Conservation (phyloP, 2,797 vertebrate species). For the Etheostoma nigrum region DNA sequence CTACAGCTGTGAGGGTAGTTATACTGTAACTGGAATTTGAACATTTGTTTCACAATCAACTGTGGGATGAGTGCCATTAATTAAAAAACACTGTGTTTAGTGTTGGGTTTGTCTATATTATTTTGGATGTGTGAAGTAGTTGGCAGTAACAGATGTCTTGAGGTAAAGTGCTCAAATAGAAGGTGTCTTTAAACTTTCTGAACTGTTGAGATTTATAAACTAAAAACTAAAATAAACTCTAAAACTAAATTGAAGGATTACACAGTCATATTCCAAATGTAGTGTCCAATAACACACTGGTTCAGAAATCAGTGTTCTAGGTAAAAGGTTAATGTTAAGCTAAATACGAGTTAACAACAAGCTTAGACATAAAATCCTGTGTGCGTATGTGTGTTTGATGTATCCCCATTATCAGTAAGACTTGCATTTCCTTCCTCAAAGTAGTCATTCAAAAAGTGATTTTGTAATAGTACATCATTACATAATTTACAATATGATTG, state of each 20-base stretch:
- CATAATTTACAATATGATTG: neutral
- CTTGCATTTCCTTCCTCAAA: neutral
- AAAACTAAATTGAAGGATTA: neutral
- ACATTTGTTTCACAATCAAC: neutral
- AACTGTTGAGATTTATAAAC: neutral
- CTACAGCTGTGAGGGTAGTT: neutral
- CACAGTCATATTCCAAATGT: neutral
- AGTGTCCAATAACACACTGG: neutral
- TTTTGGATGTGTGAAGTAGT: neutral
- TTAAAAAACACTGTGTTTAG: neutral
- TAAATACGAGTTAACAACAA: neutral
- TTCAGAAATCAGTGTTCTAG: neutral
- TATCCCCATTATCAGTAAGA: neutral
- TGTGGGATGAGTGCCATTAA: neutral
- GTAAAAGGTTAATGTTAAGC: neutral
- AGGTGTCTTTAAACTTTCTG: neutral
- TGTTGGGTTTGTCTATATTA: neutral
- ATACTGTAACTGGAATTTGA: neutral
- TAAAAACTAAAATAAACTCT: neutral
- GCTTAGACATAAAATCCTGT: neutral
- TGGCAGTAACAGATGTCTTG: neutral
- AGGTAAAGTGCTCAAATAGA: neutral
- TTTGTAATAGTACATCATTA: neutral
- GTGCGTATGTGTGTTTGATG: neutral
- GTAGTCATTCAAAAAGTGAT: neutral